Conservation (phyloP, 2,113 vertebrate genomes). For the Trichomycterus rosablanca region DNA sequence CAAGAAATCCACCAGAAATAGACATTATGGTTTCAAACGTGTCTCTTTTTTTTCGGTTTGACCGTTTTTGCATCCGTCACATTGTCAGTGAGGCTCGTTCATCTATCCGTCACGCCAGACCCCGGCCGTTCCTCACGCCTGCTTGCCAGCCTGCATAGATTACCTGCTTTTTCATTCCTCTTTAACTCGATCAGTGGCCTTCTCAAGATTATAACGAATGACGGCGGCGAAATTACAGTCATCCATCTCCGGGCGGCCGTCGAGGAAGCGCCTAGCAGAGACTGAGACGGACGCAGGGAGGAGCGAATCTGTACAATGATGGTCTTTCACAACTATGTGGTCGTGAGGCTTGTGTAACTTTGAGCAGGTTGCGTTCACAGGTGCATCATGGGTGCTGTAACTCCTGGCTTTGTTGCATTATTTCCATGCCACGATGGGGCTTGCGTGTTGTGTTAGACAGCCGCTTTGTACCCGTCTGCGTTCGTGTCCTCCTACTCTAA, state of each 20-base stretch:
- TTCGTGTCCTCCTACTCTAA: constrained; percentile 30
- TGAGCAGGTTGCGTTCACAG: constrained; percentile 43
- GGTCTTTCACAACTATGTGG: not conserved
- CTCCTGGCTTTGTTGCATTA: constrained; percentile 32
- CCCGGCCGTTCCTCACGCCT: constrained; percentile 20
- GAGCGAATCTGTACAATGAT: too few species aligned
- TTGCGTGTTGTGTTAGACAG: constrained; percentile 27
- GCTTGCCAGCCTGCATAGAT: constrained; percentile 51
- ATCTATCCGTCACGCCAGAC: constrained; percentile 15
- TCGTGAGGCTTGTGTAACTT: constrained; percentile 15
- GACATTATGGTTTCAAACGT: too few species aligned
- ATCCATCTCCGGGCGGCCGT: constrained; percentile 54
- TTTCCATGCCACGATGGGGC: constrained; percentile 21
- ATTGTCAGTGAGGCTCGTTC: constrained; percentile 17
- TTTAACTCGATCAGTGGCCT: constrained; percentile 63
- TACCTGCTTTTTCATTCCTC: constrained; percentile 55
- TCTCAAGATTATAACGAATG: constrained; percentile 60
- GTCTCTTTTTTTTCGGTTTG: not conserved
- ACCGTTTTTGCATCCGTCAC: not conserved
- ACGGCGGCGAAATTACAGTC: constrained; percentile 65
- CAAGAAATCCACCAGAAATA: too few species aligned
- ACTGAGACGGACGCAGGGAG: too few species aligned
- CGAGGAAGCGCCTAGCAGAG: constrained; percentile 6
- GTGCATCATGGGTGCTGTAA: constrained; percentile 45
- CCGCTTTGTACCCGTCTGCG: constrained; percentile 29